A percentile compares a stretch with the other conserved stretches of the same genome.
Evolutionary conservation across 2,113 vertebrate genomes (phyloP).

Genomic region (Microtus ochrogaster): DNA sequence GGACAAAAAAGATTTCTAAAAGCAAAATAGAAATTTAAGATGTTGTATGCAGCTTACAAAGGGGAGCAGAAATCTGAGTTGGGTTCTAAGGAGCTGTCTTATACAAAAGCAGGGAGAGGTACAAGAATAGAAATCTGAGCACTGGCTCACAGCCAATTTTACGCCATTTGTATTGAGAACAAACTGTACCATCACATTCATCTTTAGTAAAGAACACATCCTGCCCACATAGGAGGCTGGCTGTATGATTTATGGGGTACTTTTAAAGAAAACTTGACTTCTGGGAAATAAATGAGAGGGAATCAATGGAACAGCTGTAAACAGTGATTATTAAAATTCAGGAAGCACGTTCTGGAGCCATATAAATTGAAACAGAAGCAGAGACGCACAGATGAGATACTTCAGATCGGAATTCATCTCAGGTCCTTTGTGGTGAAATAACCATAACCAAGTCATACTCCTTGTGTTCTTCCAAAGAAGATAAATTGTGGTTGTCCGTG

Average conservation of each 20-base stretch:
- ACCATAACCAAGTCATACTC: background rate
- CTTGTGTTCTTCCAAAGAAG: conserved; percentile 32
- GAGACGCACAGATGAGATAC: background rate
- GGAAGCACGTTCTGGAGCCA: background rate
- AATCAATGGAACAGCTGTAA: conserved; percentile 61
- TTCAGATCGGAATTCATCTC: background rate
- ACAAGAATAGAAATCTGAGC: conserved; percentile 52
- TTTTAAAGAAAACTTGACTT: conserved; percentile 58
- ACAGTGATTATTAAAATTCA: conserved; percentile 61
- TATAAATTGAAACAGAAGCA: background rate
- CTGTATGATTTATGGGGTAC: conserved; percentile 61
- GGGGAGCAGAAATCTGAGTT: conserved; percentile 13
- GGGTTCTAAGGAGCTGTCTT: conserved; percentile 31
- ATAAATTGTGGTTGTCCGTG: background rate
- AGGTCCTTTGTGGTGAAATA: conserved; percentile 25
- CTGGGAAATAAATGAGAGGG: conserved; percentile 63
- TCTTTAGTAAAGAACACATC: conserved; percentile 53
- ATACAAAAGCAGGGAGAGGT: conserved; percentile 24
- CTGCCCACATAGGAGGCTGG: background rate
- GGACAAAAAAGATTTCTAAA: conserved; percentile 37
- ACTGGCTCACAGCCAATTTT: conserved; percentile 59
- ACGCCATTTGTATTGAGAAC: conserved; percentile 59
- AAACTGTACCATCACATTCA: conserved; percentile 46
- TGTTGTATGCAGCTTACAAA: background rate
- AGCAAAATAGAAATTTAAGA: conserved; percentile 2